Conservation (phyloP, 2,113 vertebrate species). For the Pelecanoides urinatrix region DNA sequence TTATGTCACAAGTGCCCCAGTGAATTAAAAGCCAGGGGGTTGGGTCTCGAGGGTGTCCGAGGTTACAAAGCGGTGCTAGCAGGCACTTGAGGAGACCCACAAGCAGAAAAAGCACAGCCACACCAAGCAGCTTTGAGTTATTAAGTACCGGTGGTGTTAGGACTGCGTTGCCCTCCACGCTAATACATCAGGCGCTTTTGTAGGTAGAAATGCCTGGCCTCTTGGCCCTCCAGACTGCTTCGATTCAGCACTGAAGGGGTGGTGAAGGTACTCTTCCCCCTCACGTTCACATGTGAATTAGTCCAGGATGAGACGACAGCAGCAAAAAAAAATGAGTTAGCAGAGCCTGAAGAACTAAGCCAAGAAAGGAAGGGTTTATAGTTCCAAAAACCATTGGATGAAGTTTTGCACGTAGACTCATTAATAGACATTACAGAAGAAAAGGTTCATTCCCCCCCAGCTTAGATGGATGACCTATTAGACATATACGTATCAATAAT, state of each 20-base stretch:
- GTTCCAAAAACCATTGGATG: slow-evolving; percentile 43
- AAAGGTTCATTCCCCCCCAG: neutral
- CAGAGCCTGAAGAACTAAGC: slow-evolving; percentile 47
- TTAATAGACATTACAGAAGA: slow-evolving; percentile 37
- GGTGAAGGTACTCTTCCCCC: slow-evolving; percentile 17
- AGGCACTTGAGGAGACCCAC: neutral
- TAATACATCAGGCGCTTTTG: neutral
- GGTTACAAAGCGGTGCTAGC: neutral
- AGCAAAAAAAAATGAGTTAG: neutral
- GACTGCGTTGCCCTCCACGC: accelerated
- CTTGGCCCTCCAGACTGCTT: neutral
- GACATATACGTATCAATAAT: neutral
- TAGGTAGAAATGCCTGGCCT: neutral
- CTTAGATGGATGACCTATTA: neutral
- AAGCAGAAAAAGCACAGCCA: neutral
- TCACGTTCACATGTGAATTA: slow-evolving; percentile 24
- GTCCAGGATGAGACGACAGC: neutral
- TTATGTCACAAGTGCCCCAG: slow-evolving; percentile 10
- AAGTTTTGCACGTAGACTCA: slow-evolving; percentile 51
- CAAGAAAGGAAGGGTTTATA: slow-evolving; percentile 53
- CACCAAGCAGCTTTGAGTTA: neutral
- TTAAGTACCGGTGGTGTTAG: neutral
- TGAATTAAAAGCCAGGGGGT: neutral
- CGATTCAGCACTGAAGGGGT: neutral
- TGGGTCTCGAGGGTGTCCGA: neutral